Percentiles rank a stretch among this genome's conserved stretches.
phyloP scores from a whole-genome alignment of 37 sponge, comb jelly and placozoan species.

The Spongilla lacustris region DNA sequence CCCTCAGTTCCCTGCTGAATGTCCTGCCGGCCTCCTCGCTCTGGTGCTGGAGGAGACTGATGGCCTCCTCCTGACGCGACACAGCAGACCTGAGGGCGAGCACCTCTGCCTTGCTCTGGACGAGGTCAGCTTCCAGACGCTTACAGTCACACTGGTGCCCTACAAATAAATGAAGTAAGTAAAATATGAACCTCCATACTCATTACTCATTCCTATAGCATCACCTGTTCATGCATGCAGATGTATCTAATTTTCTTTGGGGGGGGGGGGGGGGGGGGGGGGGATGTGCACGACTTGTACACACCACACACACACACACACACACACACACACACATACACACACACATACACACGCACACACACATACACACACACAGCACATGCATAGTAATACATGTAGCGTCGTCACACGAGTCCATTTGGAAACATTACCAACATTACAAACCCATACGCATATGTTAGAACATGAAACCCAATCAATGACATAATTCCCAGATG shows the following conservation, averaged over 20 bases:
- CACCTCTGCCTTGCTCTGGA: conserved; percentile 33
- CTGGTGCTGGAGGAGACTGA: conserved; percentile 42
- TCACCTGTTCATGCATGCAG: too few species aligned
- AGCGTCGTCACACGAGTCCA: too few species aligned
- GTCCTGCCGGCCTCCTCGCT: conserved; percentile 1
- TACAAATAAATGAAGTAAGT: too few species aligned
- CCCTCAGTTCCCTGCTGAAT: conserved; percentile 4
- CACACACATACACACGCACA: background rate
- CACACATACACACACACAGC: too few species aligned
- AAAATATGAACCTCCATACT: too few species aligned
- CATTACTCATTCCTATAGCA: too few species aligned
- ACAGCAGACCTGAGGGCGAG: conserved; percentile 21
- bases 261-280: too few species aligned
- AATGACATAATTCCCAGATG: background rate
- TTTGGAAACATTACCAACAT: too few species aligned
- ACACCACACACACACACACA: background rate
- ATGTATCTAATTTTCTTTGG: too few species aligned
- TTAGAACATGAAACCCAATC: background rate
- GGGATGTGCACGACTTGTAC: too few species aligned
- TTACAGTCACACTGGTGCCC: background rate
- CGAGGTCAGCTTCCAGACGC: conserved; percentile 45
- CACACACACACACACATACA: too few species aligned
- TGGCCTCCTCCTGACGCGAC: conserved; percentile 28
- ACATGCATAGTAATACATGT: too few species aligned
- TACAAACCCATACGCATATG: background rate